Conservation (phyloP, 2,888 invertebrate species). For the Oxystoma pomonae region DNA sequence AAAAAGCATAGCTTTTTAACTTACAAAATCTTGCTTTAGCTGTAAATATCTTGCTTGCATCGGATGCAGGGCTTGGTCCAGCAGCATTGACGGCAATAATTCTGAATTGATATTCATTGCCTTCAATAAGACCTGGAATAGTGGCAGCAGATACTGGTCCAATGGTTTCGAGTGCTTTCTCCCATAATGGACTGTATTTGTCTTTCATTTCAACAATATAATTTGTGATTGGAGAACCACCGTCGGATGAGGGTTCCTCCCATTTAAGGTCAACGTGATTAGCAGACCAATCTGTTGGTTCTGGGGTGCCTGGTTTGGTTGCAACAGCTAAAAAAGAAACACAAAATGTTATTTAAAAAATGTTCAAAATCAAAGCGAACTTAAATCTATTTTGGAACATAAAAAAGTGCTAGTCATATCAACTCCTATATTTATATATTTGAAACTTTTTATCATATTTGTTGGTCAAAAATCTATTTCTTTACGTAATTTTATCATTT, state of each 20-base stretch:
- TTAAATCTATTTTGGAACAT: too few species aligned
- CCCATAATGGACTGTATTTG: slow-evolving; percentile 90
- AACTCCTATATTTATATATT: too few species aligned
- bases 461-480: too few species aligned
- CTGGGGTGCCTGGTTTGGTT: slow-evolving; percentile 85
- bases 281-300: slow-evolving; percentile 88
- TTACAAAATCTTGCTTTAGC: slow-evolving; percentile 80
- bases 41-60: slow-evolving; percentile 77
- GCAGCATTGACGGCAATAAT: slow-evolving; percentile 94
- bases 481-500: not conserved
- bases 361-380: too few species aligned
- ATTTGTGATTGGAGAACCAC: slow-evolving; percentile 91
- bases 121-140: slow-evolving; percentile 89
- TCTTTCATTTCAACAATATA: slow-evolving; percentile 92
- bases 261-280: slow-evolving; percentile 89
- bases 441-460: too few species aligned
- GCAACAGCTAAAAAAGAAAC: slow-evolving; percentile 64
- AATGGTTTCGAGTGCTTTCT: slow-evolving; percentile 82
- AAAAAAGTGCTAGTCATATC: too few species aligned
- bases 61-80: slow-evolving; percentile 89
- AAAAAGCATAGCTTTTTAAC: slow-evolving; percentile 40
- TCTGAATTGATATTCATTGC: slow-evolving; percentile 96
- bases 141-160: slow-evolving; percentile 69
- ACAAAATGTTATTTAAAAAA: not conserved
- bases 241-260: slow-evolving; percentile 84